A percentile compares a stretch with the other conserved stretches of the same genome.
phyloP scores from a whole-genome alignment of 2,797 vertebrate genomes.

The Paguma larvata region DNA sequence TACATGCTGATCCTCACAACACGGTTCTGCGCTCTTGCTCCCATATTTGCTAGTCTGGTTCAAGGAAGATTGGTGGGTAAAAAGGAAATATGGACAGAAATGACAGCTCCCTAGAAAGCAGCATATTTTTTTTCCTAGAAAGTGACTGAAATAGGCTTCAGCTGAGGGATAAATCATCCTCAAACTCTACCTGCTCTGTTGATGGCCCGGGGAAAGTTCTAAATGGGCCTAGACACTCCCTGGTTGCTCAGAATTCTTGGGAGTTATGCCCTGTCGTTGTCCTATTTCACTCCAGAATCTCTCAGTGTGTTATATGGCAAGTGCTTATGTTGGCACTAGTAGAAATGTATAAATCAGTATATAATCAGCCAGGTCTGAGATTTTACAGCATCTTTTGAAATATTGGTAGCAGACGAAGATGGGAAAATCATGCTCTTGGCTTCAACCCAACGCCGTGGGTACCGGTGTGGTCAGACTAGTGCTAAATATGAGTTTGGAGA shows the following conservation, averaged over 20 bases:
- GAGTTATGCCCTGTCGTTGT: neutral
- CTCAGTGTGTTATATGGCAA: neutral
- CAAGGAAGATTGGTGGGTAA: neutral
- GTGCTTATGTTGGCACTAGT: neutral
- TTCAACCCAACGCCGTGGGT: neutral
- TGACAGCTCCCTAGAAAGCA: neutral
- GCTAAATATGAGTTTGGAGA: neutral
- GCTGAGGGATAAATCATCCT: neutral
- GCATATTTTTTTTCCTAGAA: neutral
- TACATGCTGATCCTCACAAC: neutral
- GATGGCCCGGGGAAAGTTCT: neutral
- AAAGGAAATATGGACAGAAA: neutral
- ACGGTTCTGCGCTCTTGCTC: neutral
- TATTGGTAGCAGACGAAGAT: neutral
- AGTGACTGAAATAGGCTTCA: neutral
- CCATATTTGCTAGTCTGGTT: neutral
- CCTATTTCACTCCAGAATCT: neutral
- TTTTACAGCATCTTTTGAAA: neutral
- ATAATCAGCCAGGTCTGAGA: neutral
- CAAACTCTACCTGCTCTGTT: neutral
- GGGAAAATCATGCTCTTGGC: conserved; percentile 14
- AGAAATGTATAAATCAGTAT: neutral
- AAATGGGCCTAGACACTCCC: neutral
- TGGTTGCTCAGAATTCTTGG: neutral
- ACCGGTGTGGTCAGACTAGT: neutral